phyloP scores from a whole-genome alignment of 2,113 vertebrate species.

The Raja brachyura region DNA sequence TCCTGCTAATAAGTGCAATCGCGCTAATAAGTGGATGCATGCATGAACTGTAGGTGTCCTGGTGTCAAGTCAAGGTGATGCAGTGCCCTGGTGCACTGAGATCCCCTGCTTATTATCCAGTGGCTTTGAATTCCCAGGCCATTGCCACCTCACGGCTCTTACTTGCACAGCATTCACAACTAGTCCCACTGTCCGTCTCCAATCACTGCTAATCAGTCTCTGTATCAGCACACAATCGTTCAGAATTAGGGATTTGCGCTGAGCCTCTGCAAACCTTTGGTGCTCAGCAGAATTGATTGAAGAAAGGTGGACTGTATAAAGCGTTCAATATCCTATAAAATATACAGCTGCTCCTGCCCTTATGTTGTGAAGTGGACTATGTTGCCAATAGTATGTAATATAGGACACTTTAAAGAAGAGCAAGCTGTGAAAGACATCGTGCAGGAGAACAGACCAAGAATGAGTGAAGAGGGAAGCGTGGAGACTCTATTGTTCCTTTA shows the following conservation, averaged over 20 bases:
- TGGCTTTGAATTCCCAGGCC: no score
- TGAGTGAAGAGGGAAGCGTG: no score
- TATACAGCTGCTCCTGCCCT: not conserved
- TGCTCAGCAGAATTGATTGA: not conserved
- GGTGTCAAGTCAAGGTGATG: no score
- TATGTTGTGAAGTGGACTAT: not conserved
- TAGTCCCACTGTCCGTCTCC: not conserved
- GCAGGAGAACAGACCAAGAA: not conserved
- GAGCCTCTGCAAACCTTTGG: not conserved
- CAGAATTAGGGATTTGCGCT: not conserved
- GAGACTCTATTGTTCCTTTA: no score
- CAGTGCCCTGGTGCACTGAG: no score
- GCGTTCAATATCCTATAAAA: not conserved
- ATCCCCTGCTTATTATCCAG: no score
- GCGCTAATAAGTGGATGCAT: no score
- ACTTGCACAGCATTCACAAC: not conserved
- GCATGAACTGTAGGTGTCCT: no score
- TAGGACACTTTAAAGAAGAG: not conserved
- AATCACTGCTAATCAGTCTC: not conserved
- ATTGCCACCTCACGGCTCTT: not conserved
- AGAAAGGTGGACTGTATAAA: not conserved
- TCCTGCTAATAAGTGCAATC: no score
- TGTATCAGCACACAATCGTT: not conserved
- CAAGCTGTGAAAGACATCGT: not conserved
- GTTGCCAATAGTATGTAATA: not conserved